These are phyloP conservation scores for Drosophila seguyi DNA, from an alignment of 1,140 invertebrate genomes.

Conservation along the genomic window DNA sequence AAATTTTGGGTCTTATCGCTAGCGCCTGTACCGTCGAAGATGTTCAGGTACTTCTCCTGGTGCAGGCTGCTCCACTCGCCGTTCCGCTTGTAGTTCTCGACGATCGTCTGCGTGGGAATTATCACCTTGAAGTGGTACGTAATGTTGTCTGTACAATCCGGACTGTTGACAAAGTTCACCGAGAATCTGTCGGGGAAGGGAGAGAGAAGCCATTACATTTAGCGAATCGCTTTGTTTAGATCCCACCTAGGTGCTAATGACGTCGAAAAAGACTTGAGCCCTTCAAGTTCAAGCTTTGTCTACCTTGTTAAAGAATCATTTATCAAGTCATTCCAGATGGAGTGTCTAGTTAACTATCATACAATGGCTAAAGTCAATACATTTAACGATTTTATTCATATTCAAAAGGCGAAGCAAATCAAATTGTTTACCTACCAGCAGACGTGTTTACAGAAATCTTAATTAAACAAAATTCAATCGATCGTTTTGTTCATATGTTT, in stretches of 20 bases:
- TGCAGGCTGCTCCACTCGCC: slow-evolving; percentile 68
- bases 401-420: neutral
- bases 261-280: neutral
- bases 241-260: slow-evolving; percentile 29
- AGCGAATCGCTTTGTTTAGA: neutral
- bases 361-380: neutral
- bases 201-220: slow-evolving; percentile 2
- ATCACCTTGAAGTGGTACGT: slow-evolving; percentile 80
- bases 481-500: neutral
- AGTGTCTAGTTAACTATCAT: neutral
- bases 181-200: slow-evolving; percentile 69
- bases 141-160: slow-evolving; percentile 65
- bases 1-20: slow-evolving; percentile 21
- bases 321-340: neutral
- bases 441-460: neutral
- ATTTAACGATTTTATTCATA: slow-evolving; percentile 5
- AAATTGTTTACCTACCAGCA: neutral
- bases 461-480: neutral
- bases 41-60: slow-evolving; percentile 55
- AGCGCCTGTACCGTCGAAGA: slow-evolving; percentile 73
- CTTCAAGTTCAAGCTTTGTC: neutral
- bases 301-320: neutral
- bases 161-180: slow-evolving; percentile 77
- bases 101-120: slow-evolving; percentile 55
- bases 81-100: slow-evolving; percentile 73